phyloP scores from a whole-genome alignment of 2,888 invertebrate species.

The Micropterix aruncella region DNA sequence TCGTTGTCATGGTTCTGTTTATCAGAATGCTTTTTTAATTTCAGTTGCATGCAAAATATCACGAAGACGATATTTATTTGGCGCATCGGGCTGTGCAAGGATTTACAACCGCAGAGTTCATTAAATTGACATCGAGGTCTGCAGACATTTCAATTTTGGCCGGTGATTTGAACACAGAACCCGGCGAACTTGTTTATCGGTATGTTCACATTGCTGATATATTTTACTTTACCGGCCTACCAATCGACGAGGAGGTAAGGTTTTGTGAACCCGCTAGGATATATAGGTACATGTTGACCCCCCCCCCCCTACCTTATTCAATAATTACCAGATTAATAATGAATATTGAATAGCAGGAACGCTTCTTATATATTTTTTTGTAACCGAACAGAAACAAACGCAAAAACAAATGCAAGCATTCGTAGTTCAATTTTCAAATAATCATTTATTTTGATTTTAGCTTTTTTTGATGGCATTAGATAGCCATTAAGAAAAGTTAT shows the following conservation, averaged over 20 bases:
- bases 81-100: slow-evolving; percentile 90
- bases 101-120: slow-evolving; percentile 88
- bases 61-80: slow-evolving; percentile 74
- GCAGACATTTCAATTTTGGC: slow-evolving; percentile 78
- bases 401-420: too few species aligned
- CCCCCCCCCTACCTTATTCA: too few species aligned
- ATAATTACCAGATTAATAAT: too few species aligned
- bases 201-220: too few species aligned
- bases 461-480: neutral
- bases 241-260: neutral
- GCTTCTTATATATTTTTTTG: too few species aligned
- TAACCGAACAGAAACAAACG: too few species aligned
- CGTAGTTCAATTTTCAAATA: neutral
- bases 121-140: slow-evolving; percentile 64
- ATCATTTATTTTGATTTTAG: neutral
- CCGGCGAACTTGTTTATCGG: slow-evolving; percentile 69
- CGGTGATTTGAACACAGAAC: slow-evolving; percentile 90
- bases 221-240: too few species aligned
- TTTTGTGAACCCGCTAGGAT: neutral
- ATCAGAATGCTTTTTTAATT: slow-evolving; percentile 17
- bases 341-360: too few species aligned
- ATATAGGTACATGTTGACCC: too few species aligned
- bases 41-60: slow-evolving; percentile 91
- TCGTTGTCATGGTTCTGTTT: too few species aligned
- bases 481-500: neutral